Base-by-base conservation (phyloP, 2,797 vertebrate genomes). In the Setipinna tenuifilis region DNA sequence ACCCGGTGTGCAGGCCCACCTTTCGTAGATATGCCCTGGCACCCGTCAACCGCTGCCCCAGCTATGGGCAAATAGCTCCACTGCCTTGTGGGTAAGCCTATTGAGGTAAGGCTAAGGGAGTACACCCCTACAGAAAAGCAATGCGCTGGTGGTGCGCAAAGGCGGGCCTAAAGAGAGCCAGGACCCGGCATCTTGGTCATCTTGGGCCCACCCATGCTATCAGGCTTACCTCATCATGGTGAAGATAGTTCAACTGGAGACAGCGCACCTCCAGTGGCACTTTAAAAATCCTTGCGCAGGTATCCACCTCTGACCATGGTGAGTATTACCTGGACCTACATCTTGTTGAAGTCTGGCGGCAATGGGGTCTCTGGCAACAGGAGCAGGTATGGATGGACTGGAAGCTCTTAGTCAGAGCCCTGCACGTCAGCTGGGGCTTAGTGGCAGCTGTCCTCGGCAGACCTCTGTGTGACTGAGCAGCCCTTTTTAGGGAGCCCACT, bases 351-450 rank as follows among this genome's bases (percentile, higher is more conserved):
- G n/a, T n/a, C n/a, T n/a, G n/a, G n/a, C n/a, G n/a, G n/a, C n/a
- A n/a, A n/a, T n/a, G n/a, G n/a, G n/a, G n/a, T n/a, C n/a, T n/a
- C n/a, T n/a, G 83, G 80, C 16, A 54, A 80, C n/a, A 7, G 83
- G 57, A 31, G 83, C 65, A 88, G 85, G 83, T 86, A 6, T 0
- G 57, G 86, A 83, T 86, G 50, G 21, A 82, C 65, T 86, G 54
- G 83, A n/a, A 82, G 78, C 84, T 84, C 78, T 23, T 65, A 82
- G 54, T 61, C 21, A 68, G 83, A 86, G 5, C 80, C 54, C 75
- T 84, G 23, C 71, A 82, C 11, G 46, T 25, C 82, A 82, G 44
- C 50, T 11, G 31, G 83, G 81, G 35, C 12, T 85, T 17, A 65
- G 59, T 75, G 84, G 83, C 81, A 83, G 81, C 65, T 85, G 54